Evolutionary conservation across 2,113 vertebrate genomes (phyloP).

Genomic region (Lichenostomus cassidix): DNA sequence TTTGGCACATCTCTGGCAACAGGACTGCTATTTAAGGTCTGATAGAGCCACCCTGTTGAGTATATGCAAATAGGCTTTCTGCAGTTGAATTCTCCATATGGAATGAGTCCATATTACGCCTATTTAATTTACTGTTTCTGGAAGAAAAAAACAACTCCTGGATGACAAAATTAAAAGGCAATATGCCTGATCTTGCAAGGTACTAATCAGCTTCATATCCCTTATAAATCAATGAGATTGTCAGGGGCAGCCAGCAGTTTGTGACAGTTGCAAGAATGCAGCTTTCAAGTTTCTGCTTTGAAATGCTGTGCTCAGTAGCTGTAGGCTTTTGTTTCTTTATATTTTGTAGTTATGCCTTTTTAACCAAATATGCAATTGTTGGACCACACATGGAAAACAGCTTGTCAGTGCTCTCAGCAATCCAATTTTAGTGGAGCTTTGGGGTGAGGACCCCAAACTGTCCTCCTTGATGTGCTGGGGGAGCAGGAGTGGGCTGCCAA

Average conservation of each 20-base stretch:
- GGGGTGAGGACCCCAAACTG: not conserved
- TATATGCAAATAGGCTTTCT: constrained; percentile 10
- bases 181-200: constrained; percentile 6
- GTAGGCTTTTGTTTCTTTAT: constrained; percentile 10
- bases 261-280: not conserved
- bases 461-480: not conserved
- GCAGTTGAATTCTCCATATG: not conserved
- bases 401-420: not conserved
- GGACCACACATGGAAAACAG: not conserved
- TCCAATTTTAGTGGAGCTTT: not conserved
- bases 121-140: constrained; percentile 6
- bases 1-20: not conserved
- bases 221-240: constrained; percentile 12
- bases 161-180: constrained; percentile 34
- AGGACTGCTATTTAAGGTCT: not conserved
- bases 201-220: not conserved
- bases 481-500: not conserved
- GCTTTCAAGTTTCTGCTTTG: constrained; percentile 34
- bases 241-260: not conserved
- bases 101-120: not conserved
- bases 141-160: not conserved
- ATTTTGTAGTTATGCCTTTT: not conserved
- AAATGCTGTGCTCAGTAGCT: not conserved
- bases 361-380: not conserved
- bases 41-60: not conserved